Evolutionary conservation across 2,113 vertebrate genomes (phyloP).

Genomic region (Triplophysa rosa): DNA sequence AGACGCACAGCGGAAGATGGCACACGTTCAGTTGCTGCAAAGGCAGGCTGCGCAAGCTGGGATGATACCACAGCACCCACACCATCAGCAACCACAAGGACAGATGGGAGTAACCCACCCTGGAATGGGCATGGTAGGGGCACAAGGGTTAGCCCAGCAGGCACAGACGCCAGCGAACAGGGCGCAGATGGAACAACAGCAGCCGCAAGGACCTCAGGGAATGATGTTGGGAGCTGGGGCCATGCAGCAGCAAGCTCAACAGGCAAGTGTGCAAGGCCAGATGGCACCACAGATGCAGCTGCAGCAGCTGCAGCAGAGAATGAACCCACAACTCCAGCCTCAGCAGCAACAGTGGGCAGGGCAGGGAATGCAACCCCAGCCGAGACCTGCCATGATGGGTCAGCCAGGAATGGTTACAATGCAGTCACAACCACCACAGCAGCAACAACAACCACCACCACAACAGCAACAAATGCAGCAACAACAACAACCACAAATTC

Average conservation of each 20-base stretch:
- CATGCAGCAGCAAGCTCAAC: conserved; percentile 58
- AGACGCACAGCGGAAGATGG: conserved; percentile 93
- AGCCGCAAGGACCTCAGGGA: conserved; percentile 66
- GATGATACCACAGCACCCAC: conserved; percentile 78
- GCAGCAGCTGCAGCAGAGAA: conserved; percentile 64
- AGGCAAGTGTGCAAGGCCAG: conserved; percentile 61
- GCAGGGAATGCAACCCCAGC: conserved; percentile 72
- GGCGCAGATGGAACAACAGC: conserved; percentile 56
- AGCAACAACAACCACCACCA: conserved; percentile 73
- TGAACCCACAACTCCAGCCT: conserved; percentile 68
- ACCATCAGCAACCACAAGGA: conserved; percentile 81
- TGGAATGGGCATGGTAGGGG: conserved; percentile 71
- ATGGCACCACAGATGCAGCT: conserved; percentile 69
- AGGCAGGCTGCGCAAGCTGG: conserved; percentile 74
- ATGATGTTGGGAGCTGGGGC: conserved; percentile 48
- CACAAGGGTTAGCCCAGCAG: conserved; percentile 73
- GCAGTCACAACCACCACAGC: conserved; percentile 77
- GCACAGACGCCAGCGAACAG: conserved; percentile 72
- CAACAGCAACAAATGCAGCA: conserved; percentile 72
- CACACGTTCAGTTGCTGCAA: conserved; percentile 84
- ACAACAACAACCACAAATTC: conserved; percentile 57
- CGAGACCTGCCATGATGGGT: conserved; percentile 86
- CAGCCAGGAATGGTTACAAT: conserved; percentile 75
- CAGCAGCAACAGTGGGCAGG: conserved; percentile 78
- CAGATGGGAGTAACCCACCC: conserved; percentile 83